phyloP scores from a whole-genome alignment of 2,888 invertebrate species.

The Merodon equestris region DNA sequence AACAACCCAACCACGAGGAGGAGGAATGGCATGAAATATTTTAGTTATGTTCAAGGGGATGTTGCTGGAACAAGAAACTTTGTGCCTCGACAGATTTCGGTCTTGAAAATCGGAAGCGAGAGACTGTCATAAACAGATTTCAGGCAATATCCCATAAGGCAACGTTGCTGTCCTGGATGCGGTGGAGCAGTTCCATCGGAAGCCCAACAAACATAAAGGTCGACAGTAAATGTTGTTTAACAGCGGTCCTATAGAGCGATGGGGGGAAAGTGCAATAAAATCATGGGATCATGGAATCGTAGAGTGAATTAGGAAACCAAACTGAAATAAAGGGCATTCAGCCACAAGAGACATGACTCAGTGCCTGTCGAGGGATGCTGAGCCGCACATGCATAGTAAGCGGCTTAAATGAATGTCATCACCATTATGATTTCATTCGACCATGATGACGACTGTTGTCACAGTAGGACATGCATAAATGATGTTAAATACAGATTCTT shows the following conservation, averaged over 20 bases:
- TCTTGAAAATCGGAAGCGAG: slow-evolving; percentile 54
- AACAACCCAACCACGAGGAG: slow-evolving; percentile 18
- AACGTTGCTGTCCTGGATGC: slow-evolving; percentile 23
- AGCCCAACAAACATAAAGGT: slow-evolving; percentile 23
- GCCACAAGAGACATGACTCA: slow-evolving; percentile 5
- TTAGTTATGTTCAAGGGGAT: slow-evolving; percentile 35
- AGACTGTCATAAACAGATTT: slow-evolving; percentile 64
- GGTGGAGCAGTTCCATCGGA: neutral
- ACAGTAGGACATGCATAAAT: neutral
- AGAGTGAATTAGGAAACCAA: slow-evolving; percentile 6
- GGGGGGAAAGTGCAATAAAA: neutral
- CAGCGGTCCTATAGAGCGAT: slow-evolving; percentile 13
- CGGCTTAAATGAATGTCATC: slow-evolving; percentile 33
- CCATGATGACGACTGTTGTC: slow-evolving; percentile 25
- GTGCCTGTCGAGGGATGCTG: too few species aligned
- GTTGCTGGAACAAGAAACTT: slow-evolving; percentile 38
- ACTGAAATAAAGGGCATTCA: slow-evolving; percentile 14
- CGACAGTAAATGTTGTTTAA: slow-evolving; percentile 36
- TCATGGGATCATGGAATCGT: neutral
- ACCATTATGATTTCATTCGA: slow-evolving; percentile 38
- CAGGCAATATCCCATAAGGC: slow-evolving; percentile 43
- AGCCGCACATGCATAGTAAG: slow-evolving; percentile 14
- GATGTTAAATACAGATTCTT: neutral
- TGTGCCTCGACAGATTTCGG: slow-evolving; percentile 48
- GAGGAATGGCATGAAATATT: slow-evolving; percentile 32